phyloP scores from a whole-genome alignment of 2,113 vertebrate genomes.

The Tragelaphus buxtoni region DNA sequence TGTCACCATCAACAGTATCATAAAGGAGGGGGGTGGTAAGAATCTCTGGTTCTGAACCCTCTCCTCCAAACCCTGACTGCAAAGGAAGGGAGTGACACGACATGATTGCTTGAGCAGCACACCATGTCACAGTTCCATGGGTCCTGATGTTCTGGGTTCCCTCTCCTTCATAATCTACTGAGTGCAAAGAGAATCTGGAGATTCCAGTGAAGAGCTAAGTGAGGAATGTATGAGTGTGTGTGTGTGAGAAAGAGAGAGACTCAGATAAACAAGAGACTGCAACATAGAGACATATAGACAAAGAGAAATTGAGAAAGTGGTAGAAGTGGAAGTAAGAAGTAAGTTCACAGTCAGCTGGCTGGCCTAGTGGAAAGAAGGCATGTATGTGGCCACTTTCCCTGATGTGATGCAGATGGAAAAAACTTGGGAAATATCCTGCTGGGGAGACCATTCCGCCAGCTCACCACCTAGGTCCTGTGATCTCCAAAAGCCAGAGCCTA shows the following conservation, averaged over 20 bases:
- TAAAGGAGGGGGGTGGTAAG: background rate
- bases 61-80: background rate
- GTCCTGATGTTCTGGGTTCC: background rate
- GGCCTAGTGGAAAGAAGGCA: background rate
- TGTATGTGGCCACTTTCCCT: slow-evolving; percentile 7
- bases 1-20: background rate
- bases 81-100: slow-evolving; percentile 7
- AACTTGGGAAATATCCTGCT: background rate
- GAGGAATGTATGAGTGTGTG: background rate
- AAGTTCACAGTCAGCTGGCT: background rate
- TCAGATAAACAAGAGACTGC: background rate
- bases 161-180: background rate
- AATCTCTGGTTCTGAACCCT: background rate
- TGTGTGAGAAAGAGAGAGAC: background rate
- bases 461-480: background rate
- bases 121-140: background rate
- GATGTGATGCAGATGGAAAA: background rate
- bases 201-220: background rate
- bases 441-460: background rate
- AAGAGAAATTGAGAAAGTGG: slow-evolving; percentile 41
- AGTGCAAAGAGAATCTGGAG: background rate
- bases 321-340: background rate
- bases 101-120: background rate
- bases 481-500: background rate
- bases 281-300: background rate